A percentile compares a stretch with the other conserved stretches of the same genome.
These are phyloP conservation scores for Bombus waltoni DNA, from an alignment of 1,140 invertebrate species.

Conservation along the genomic window DNA sequence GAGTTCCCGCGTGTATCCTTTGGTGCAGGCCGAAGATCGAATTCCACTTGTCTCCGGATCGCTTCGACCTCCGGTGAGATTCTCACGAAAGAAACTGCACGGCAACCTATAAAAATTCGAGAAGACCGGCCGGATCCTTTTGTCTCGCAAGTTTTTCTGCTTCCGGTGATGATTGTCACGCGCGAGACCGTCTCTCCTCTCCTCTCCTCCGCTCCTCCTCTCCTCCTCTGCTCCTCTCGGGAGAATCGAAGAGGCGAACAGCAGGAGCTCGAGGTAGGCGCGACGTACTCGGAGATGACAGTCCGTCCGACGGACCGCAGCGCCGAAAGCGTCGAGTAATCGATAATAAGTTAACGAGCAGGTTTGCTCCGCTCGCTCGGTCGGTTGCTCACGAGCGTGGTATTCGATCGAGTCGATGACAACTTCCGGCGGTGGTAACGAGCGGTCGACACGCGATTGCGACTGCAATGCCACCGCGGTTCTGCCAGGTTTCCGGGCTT, in stretches of 20 bases:
- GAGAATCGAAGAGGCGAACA: neutral
- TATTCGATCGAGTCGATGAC: conserved; percentile 64
- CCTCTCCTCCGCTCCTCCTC: no score
- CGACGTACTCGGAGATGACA: neutral
- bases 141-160: neutral
- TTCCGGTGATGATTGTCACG: neutral
- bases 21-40: conserved; percentile 23
- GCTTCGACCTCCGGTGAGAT: conserved; percentile 1
- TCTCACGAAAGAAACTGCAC: conserved; percentile 4
- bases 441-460: conserved; percentile 62
- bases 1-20: conserved; percentile 41
- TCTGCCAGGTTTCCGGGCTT: conserved; percentile 16
- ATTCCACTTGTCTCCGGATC: conserved; percentile 6
- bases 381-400: conserved; percentile 38
- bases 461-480: conserved; percentile 45
- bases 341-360: conserved; percentile 73
- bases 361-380: conserved; percentile 37
- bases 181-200: neutral
- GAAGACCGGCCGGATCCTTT: neutral
- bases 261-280: neutral
- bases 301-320: neutral
- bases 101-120: neutral
- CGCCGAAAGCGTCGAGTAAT: conserved; percentile 57
- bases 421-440: conserved; percentile 64
- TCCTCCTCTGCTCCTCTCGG: no score